Evolutionary conservation across 2,113 vertebrate species (phyloP).

Genomic region (Cryptomyrus ogoouensis): DNA sequence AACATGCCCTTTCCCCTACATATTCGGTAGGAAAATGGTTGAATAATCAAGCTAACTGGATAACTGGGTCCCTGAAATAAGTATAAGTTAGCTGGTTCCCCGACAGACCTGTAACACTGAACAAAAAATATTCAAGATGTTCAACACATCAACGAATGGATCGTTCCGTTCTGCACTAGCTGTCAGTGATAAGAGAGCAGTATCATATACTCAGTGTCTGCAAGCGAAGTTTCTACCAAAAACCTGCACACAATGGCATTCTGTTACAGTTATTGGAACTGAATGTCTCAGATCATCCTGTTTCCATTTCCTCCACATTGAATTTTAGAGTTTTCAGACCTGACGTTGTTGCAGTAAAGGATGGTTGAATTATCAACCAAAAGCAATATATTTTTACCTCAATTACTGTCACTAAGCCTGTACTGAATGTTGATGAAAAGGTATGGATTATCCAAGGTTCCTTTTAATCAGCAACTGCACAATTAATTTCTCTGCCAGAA

Average conservation of each 20-base stretch:
- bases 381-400: neutral
- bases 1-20: neutral
- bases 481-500: neutral
- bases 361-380: neutral
- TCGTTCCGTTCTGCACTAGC: neutral
- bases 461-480: neutral
- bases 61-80: neutral
- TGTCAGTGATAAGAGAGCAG: neutral
- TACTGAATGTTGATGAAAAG: neutral
- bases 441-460: neutral
- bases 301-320: neutral
- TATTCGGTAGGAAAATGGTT: neutral
- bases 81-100: neutral
- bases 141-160: neutral
- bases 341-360: neutral
- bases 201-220: neutral
- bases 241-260: neutral
- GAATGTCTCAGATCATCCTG: neutral
- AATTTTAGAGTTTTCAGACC: neutral
- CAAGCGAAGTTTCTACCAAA: neutral
- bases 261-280: too few relatives aligned
- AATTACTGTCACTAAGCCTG: neutral
- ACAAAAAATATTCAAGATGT: neutral
- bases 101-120: neutral
- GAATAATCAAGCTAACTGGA: neutral